Base-by-base conservation (phyloP, 2,888 invertebrate species). In the Linnaemya tessellans region DNA sequence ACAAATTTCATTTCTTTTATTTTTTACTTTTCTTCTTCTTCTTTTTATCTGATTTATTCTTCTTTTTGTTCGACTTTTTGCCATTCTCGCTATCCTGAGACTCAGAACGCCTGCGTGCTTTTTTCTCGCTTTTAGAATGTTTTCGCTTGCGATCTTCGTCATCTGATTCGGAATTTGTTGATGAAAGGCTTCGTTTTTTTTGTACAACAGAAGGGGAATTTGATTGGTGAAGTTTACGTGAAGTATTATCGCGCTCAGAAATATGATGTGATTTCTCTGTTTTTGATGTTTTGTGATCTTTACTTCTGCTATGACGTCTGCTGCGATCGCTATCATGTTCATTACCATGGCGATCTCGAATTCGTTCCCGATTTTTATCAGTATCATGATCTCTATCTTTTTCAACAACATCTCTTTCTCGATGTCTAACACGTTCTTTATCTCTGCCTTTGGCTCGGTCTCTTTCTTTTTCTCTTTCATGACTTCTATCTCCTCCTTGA, bases 1-100 rank as follows among this genome's bases (percentile, higher is more conserved):
- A 68, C 20, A 51, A 30, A 30, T 30, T 30, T 2, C 30, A 25
- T 13, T 73, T 20, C 4, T 22, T 71, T 81, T 68, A 85, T 80
- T 83, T 85, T 58, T 85, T 85, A 71, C 65, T 83, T 60, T 85
- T 85, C 79, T 85, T 85, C 20, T 85, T 85, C 75, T 85, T 85
- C 60, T 85, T 85, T 30, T 85, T 85, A 41, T 85, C 85, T 13
- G 85, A 65, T 71, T 85, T 85, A 51, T 75, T 75, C 49, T 85
- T 85, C 75, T 83, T 85, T 65, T 83, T 85, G 65, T 65, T 75
- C 0, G 82, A 83, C n/a, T 75, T 82, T 71, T 85, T 85, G 38
- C 77, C 82, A 51, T 65, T 62, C 15, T 83, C 83, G 25, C 85
- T 85, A 20, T 85, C 85, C n/a, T 60, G 71, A 22, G 85, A 65